Evolutionary conservation across 1,140 invertebrate genomes (phyloP).

Genomic region (Bombyx mori): ASM3026992v2 NC_085115.1:2548501-2549000

Average conservation of each 20-base stretch:
- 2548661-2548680: constrained; percentile 59
- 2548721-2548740: constrained; percentile 2
- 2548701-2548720: constrained; percentile 36
- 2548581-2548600: too few species aligned
- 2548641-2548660: constrained; percentile 26
- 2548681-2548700: constrained; percentile 31
- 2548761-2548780: constrained; percentile 2
- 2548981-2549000: constrained; percentile 48
- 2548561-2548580: too few species aligned
- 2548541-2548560: too few species aligned
- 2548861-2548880: neutral
- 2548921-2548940: neutral
- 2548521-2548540: too few species aligned
- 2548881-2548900: too few species aligned
- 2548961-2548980: constrained; percentile 51
- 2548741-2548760: constrained; percentile 7
- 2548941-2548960: constrained; percentile 29
- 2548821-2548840: constrained; percentile 5
- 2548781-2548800: constrained; percentile 8
- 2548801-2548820: constrained; percentile 5
- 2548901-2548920: neutral
- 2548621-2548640: too few species aligned
- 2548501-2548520: too few species aligned
- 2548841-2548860: constrained; percentile 7
- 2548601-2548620: too few species aligned